phyloP scores from a whole-genome alignment of 2,888 invertebrate genomes.

The Drosophila maculinotata region DNA sequence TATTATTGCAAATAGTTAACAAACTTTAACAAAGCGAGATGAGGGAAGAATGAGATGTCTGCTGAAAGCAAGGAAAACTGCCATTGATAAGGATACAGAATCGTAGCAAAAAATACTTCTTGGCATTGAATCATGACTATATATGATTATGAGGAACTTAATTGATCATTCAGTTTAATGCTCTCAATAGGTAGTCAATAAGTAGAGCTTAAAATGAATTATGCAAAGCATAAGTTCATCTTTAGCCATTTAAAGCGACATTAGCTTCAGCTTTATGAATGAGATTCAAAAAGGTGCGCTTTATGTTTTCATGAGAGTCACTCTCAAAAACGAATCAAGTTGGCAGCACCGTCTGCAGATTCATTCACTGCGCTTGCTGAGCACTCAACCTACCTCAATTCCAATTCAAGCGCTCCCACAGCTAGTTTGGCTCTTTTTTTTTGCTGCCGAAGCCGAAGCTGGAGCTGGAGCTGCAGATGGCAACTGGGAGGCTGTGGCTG shows the following conservation, averaged over 20 bases:
- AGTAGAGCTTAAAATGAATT: not conserved
- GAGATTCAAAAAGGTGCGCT: slow-evolving; percentile 8
- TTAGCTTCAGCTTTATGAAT: slow-evolving; percentile 24
- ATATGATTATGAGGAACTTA: no score
- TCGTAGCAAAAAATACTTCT: no score
- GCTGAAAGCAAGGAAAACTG: no score
- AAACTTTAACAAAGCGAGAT: not conserved
- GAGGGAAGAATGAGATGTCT: not conserved
- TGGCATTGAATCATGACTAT: no score
- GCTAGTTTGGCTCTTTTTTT: slow-evolving; percentile 29
- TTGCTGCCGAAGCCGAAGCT: slow-evolving; percentile 10
- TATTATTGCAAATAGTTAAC: not conserved
- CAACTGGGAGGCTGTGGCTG: slow-evolving; percentile 25
- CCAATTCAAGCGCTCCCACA: no score
- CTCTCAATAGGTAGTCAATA: no score
- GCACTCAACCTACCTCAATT: slow-evolving; percentile 68
- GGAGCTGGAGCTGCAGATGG: slow-evolving; percentile 34
- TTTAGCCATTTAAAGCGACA: no score
- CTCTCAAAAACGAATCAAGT: slow-evolving; percentile 26
- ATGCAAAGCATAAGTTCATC: not conserved
- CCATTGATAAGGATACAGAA: no score
- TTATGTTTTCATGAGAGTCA: no score
- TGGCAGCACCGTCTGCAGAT: slow-evolving; percentile 59
- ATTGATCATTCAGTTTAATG: no score
- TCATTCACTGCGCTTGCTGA: slow-evolving; percentile 18